These are phyloP conservation scores for Tolypeutes matacus DNA, from an alignment of 2,797 vertebrate species.

Conservation along the genomic window DNA sequence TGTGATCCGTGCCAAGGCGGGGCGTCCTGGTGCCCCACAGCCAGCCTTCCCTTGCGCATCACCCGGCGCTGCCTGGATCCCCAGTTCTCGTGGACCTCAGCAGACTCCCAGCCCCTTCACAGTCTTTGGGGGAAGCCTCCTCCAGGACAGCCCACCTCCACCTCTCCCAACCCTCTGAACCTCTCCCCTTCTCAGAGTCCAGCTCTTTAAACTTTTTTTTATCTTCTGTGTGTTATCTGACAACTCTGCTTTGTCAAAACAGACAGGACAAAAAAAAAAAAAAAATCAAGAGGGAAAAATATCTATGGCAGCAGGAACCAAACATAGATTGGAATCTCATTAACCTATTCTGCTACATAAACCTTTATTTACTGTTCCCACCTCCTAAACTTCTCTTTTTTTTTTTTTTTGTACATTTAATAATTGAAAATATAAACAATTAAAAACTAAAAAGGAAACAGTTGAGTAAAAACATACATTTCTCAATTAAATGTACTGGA, in stretches of 20 bases:
- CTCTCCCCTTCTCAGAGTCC: not conserved
- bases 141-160: not conserved
- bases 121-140: rapidly evolving
- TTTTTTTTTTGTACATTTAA: too few relatives aligned
- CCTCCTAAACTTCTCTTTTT: too few relatives aligned
- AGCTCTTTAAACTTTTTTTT: not conserved
- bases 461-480: too few relatives aligned
- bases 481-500: too few relatives aligned
- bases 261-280: not conserved
- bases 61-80: rapidly evolving
- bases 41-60: not conserved
- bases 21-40: not conserved
- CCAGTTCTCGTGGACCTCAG: not conserved
- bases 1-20: not conserved
- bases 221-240: not conserved
- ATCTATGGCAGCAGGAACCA: not conserved
- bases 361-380: not conserved
- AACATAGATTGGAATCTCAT: not conserved
- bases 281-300: not conserved
- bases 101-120: rapidly evolving
- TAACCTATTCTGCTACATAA: not conserved
- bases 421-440: too few relatives aligned
- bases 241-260: not conserved
- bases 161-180: not conserved
- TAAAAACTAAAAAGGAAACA: too few relatives aligned